Evolutionary conservation across 2,113 vertebrate genomes (phyloP).

Genomic region (Gallinago undulata): DNA sequence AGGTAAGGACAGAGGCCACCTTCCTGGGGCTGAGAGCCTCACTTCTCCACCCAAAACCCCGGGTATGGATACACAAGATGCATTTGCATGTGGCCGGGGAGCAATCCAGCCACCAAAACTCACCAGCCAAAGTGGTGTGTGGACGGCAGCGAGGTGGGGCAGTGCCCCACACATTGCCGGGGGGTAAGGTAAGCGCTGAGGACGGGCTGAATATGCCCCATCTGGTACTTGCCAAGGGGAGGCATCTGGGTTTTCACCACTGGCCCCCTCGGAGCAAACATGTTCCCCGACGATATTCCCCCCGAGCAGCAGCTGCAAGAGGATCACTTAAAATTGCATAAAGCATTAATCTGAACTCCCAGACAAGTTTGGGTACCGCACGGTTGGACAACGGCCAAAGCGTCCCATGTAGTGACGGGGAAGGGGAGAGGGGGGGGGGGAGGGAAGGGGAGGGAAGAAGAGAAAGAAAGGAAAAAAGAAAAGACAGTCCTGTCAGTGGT

Average conservation of each 20-base stretch:
- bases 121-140: neutral
- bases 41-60: neutral
- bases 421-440: neutral
- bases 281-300: neutral
- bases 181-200: neutral
- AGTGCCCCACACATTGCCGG: neutral
- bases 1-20: neutral
- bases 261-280: neutral
- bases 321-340: slow-evolving; percentile 49
- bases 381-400: slow-evolving; percentile 38
- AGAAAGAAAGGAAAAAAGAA: slow-evolving; percentile 47
- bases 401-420: slow-evolving; percentile 14
- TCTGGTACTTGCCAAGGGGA: slow-evolving; percentile 3
- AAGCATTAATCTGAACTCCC: slow-evolving; percentile 63
- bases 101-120: neutral
- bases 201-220: neutral
- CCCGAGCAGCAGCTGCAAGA: slow-evolving; percentile 30
- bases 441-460: neutral
- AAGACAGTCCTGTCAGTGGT: slow-evolving; percentile 75
- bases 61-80: neutral
- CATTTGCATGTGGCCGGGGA: neutral
- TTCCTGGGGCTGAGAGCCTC: neutral
- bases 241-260: slow-evolving; percentile 44
- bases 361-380: slow-evolving; percentile 55
- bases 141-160: neutral